Evolutionary conservation across 2,888 invertebrate genomes (phyloP).

Genomic region (Hirtodrosophila confusa): DNA sequence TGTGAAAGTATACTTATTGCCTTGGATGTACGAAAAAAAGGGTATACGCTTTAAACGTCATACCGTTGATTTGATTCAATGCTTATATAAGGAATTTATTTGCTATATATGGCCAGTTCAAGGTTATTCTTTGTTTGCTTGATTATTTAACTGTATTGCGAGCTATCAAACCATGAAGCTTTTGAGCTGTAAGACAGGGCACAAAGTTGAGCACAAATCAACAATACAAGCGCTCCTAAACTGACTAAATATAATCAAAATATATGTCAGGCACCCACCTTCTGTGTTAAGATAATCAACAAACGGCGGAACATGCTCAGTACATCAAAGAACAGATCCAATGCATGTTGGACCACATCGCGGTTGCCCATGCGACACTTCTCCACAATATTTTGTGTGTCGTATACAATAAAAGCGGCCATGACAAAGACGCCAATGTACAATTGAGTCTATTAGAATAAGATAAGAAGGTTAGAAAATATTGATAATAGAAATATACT

Average conservation of each 20-base stretch:
- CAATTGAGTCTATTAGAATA: conserved; percentile 88
- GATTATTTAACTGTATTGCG: conserved; percentile 11
- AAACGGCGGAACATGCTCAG: conserved; percentile 96
- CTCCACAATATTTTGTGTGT: conserved; percentile 98
- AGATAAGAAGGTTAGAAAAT: conserved; percentile 1
- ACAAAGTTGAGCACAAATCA: conserved; percentile 26
- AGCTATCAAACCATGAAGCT: conserved; percentile 63
- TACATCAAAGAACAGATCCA: conserved; percentile 97
- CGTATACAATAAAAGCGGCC: conserved; percentile 98
- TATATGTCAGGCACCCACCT: conserved; percentile 86
- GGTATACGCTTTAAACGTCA: conserved; percentile 29
- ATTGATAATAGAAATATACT: neutral
- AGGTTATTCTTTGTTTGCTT: conserved; percentile 24
- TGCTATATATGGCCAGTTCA: conserved; percentile 22
- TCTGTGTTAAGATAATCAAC: conserved; percentile 94
- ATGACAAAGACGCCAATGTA: conserved; percentile 95
- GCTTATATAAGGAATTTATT: conserved; percentile 25
- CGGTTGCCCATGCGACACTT: conserved; percentile 95
- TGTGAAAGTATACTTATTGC: conserved; percentile 79
- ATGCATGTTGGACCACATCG: conserved; percentile 95
- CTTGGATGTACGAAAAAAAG: conserved; percentile 47
- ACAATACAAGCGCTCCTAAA: conserved; percentile 14
- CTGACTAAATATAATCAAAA: neutral
- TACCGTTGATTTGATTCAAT: conserved; percentile 62
- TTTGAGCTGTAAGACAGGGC: conserved; percentile 66